Evolutionary conservation across 2,888 invertebrate genomes (phyloP).

Genomic region (Ectropis crepuscularia): DNA sequence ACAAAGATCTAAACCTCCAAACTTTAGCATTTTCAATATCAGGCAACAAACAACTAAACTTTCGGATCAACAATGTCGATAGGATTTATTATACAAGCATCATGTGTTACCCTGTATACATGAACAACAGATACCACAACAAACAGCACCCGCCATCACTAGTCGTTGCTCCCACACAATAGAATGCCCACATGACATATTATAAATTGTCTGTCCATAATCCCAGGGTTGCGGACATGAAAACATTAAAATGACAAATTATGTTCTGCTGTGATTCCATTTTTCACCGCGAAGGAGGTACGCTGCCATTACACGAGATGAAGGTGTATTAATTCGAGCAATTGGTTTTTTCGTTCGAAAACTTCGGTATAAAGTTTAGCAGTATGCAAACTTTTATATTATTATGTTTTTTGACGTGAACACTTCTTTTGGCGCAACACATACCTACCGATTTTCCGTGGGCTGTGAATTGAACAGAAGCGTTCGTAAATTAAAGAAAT

Average conservation of each 20-base stretch:
- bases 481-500: too few relatives aligned
- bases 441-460: too few relatives aligned
- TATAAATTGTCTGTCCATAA: conserved; percentile 71
- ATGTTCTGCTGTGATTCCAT: conserved; percentile 70
- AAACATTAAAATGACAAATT: conserved; percentile 79
- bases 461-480: too few relatives aligned
- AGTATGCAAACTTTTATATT: conserved; percentile 12
- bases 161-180: conserved; percentile 59
- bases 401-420: background rate
- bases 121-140: conserved; percentile 47
- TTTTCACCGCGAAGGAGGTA: conserved; percentile 69
- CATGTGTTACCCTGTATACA: conserved; percentile 4
- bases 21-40: too few relatives aligned
- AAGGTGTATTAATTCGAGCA: conserved; percentile 61
- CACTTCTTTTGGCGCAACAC: too few relatives aligned
- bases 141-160: conserved; percentile 62
- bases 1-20: too few relatives aligned
- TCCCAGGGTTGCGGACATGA: conserved; percentile 63
- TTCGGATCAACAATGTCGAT: too few relatives aligned
- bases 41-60: too few relatives aligned
- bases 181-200: conserved; percentile 57
- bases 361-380: background rate
- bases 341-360: conserved; percentile 54
- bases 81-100: too few relatives aligned
- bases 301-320: conserved; percentile 42